phyloP scores from a whole-genome alignment of 2,113 vertebrate species.

The Oncorhynchus masou region DNA sequence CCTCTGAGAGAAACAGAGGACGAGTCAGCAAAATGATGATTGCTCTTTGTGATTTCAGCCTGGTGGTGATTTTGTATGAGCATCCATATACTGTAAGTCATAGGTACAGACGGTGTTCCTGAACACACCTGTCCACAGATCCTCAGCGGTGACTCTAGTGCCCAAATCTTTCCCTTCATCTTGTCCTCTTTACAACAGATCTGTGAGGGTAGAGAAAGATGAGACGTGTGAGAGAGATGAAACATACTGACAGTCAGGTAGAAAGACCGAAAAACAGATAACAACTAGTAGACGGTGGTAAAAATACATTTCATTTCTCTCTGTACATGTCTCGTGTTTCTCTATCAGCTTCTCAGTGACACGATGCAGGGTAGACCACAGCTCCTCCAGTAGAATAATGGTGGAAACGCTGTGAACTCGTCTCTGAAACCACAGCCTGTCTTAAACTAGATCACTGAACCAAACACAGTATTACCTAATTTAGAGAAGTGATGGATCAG shows the following conservation, averaged over 20 bases:
- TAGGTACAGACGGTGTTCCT: not conserved
- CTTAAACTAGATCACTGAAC: not conserved
- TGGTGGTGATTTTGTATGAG: not conserved
- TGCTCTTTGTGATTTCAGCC: not conserved
- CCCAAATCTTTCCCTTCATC: slow-evolving; percentile 70
- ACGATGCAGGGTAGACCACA: not conserved
- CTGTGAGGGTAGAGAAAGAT: slow-evolving; percentile 42
- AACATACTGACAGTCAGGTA: not conserved
- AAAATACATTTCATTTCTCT: not conserved
- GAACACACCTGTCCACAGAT: slow-evolving; percentile 75
- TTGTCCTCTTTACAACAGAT: slow-evolving; percentile 78
- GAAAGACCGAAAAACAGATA: not conserved
- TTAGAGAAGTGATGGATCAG: too few species aligned
- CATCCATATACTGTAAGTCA: not conserved
- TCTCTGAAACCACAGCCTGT: slow-evolving; percentile 8
- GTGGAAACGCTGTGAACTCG: not conserved
- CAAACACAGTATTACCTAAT: not conserved
- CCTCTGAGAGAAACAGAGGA: not conserved
- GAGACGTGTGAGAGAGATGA: not conserved
- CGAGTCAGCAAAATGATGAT: not conserved
- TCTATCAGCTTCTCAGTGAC: not conserved
- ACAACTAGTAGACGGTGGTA: not conserved
- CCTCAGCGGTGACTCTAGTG: slow-evolving; percentile 76
- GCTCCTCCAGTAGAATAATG: not conserved
- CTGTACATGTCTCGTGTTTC: not conserved